These are phyloP conservation scores for Volucella inanis DNA, from an alignment of 2,888 invertebrate genomes.

Conservation along the genomic window DNA sequence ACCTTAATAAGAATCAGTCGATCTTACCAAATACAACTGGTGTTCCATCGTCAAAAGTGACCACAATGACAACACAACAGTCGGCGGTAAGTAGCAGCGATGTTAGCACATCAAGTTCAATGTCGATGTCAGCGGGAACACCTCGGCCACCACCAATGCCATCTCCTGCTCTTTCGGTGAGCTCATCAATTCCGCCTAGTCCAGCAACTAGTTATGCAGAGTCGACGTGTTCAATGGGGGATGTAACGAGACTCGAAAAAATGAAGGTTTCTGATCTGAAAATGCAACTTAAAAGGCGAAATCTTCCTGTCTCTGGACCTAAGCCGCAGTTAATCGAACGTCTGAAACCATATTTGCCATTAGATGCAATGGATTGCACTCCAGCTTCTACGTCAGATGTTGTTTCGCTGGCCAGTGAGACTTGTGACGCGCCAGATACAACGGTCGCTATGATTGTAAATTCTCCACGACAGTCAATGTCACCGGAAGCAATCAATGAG, in stretches of 20 bases:
- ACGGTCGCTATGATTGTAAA: constrained; percentile 79
- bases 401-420: constrained; percentile 76
- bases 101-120: constrained; percentile 77
- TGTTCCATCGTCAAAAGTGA: constrained; percentile 75
- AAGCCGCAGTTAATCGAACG: constrained; percentile 97
- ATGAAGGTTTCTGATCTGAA: constrained; percentile 98
- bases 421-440: constrained; percentile 76
- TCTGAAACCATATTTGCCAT: constrained; percentile 88
- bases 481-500: constrained; percentile 76
- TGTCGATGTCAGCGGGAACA: constrained; percentile 77
- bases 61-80: constrained; percentile 77
- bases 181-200: constrained; percentile 83
- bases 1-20: constrained; percentile 91
- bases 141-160: constrained; percentile 83
- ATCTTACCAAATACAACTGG: constrained; percentile 86
- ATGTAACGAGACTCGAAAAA: constrained; percentile 91
- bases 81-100: constrained; percentile 73
- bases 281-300: constrained; percentile 95
- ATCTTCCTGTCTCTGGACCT: constrained; percentile 96
- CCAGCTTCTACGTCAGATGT: constrained; percentile 83
- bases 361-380: constrained; percentile 82
- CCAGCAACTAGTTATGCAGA: constrained; percentile 81
- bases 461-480: constrained; percentile 78
- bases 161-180: constrained; percentile 84
- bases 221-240: constrained; percentile 79